These are phyloP conservation scores for Geophilus truncorum DNA, from an alignment of 2,888 invertebrate species.

Conservation along the genomic window DNA sequence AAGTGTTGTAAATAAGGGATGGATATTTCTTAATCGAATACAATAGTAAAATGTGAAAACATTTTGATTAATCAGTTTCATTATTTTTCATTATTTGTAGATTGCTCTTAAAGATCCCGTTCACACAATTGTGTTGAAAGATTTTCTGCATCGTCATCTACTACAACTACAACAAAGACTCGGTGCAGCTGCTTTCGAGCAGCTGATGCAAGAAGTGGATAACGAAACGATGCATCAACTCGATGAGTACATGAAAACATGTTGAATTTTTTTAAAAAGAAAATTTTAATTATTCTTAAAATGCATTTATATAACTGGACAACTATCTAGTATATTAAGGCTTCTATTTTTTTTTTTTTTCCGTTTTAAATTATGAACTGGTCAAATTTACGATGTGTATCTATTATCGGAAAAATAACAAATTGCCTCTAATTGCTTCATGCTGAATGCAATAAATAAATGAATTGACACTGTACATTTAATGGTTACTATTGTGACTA, in stretches of 20 bases:
- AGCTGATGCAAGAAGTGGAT: conserved; percentile 66
- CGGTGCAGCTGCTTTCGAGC: conserved; percentile 70
- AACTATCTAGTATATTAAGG: neutral
- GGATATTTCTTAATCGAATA: no score
- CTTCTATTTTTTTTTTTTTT: neutral
- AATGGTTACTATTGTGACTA: neutral
- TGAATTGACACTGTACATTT: neutral
- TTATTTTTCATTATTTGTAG: conserved; percentile 53
- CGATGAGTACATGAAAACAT: conserved; percentile 45
- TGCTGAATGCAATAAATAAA: neutral
- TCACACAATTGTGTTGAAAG: conserved; percentile 64
- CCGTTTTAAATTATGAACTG: no score
- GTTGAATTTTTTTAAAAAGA: neutral
- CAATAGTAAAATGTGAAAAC: no score
- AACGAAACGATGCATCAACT: conserved; percentile 67
- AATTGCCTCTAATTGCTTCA: neutral
- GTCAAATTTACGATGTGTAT: neutral
- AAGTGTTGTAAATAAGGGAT: no score
- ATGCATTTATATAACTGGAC: neutral
- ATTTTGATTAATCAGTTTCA: no score
- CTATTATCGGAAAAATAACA: neutral
- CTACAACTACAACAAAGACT: conserved; percentile 64
- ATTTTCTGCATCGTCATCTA: conserved; percentile 55
- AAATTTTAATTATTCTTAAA: neutral
- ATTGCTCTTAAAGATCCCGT: conserved; percentile 65